Evolutionary conservation across 2,888 invertebrate genomes (phyloP).

Genomic region (Drosophila merina): DNA sequence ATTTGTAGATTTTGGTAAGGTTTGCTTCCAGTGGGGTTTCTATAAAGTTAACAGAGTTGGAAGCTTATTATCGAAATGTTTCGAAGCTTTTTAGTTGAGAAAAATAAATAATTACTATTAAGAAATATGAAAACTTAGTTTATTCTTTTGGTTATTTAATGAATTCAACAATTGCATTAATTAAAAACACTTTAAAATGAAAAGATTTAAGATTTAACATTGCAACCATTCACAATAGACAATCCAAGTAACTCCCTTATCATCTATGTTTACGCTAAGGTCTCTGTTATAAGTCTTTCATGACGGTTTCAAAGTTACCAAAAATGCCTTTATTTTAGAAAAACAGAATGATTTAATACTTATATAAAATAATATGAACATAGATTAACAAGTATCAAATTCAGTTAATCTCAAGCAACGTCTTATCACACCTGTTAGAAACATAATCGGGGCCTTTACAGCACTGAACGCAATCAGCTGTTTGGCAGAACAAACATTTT

Average conservation of each 20-base stretch:
- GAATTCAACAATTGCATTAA: background rate
- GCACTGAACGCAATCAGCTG: conserved; percentile 29
- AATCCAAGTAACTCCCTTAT: background rate
- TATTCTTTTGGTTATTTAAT: too few species aligned
- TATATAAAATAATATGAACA: background rate
- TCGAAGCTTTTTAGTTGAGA: too few species aligned
- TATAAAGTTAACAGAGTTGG: too few species aligned
- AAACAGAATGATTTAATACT: background rate
- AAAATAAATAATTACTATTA: too few species aligned
- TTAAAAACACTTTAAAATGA: background rate
- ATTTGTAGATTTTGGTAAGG: too few species aligned
- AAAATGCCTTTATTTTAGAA: too few species aligned
- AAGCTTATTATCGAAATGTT: too few species aligned
- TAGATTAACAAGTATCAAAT: background rate
- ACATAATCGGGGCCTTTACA: background rate
- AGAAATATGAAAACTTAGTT: too few species aligned
- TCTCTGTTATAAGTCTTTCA: background rate
- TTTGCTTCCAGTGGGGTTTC: too few species aligned
- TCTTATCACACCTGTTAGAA: background rate
- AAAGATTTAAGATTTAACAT: background rate
- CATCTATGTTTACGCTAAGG: background rate
- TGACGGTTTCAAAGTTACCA: too few species aligned
- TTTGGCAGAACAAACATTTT: conserved; percentile 2
- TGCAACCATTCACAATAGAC: background rate
- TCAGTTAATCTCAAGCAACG: background rate